Conservation (phyloP, 2,888 invertebrate genomes). For the Frankliniella intonsa region DNA sequence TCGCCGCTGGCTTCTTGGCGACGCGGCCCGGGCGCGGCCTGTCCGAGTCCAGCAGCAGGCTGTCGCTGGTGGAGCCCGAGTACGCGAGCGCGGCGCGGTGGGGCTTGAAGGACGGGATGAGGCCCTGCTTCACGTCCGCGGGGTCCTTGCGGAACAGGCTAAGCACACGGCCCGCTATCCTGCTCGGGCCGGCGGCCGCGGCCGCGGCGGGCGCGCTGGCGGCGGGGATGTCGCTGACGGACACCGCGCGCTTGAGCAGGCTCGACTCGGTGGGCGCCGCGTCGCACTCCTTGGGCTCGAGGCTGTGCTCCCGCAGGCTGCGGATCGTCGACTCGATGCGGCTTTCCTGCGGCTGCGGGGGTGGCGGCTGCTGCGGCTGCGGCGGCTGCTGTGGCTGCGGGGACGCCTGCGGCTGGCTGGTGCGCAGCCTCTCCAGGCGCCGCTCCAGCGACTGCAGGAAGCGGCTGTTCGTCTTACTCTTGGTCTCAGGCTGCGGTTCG, state of each 20-base stretch:
- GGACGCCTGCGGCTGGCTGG: constrained; percentile 13
- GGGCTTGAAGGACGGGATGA: constrained; percentile 31
- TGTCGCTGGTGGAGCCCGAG: constrained; percentile 40
- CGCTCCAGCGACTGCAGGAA: constrained; percentile 40
- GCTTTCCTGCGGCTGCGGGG: constrained; percentile 21
- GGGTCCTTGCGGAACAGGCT: constrained; percentile 64
- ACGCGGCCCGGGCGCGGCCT: background rate
- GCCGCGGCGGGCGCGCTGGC: constrained; percentile 44
- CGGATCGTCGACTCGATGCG: constrained; percentile 40
- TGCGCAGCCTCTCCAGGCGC: constrained; percentile 33
- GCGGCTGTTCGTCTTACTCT: constrained; percentile 28
- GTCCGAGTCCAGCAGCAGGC: constrained; percentile 37
- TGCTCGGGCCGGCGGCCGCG: constrained; percentile 67
- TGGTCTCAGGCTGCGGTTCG: background rate
- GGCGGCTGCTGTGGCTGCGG: constrained; percentile 26
- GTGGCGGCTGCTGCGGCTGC: constrained; percentile 15
- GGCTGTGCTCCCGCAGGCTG: constrained; percentile 41
- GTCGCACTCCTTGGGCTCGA: constrained; percentile 42
- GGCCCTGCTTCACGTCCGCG: constrained; percentile 21
- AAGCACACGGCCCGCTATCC: constrained; percentile 54
- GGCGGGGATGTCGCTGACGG: constrained; percentile 46
- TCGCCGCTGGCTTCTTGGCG: background rate
- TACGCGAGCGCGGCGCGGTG: constrained; percentile 37
- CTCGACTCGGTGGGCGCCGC: constrained; percentile 56
- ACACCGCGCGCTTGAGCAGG: constrained; percentile 65